Percentiles rank a stretch among this genome's conserved stretches.
phyloP scores from a whole-genome alignment of 1,140 invertebrate species.

The Choristoneura fumiferana region DNA sequence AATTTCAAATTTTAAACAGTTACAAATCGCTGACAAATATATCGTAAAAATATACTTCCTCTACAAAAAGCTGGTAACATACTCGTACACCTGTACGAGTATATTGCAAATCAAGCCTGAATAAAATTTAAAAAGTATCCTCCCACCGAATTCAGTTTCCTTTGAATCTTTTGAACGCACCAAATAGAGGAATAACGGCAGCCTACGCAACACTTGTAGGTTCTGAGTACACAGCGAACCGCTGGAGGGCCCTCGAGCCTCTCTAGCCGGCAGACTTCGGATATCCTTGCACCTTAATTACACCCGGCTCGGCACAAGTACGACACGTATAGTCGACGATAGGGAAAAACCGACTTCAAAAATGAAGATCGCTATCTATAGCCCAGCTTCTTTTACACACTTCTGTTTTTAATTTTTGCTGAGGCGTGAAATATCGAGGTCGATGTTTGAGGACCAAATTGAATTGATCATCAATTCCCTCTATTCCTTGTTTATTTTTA shows the following conservation, averaged over 20 bases:
- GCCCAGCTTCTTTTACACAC: neutral
- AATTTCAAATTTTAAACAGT: too few species aligned
- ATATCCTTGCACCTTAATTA: slow-evolving; percentile 78
- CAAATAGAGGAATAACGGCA: slow-evolving; percentile 52
- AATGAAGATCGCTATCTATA: slow-evolving; percentile 40
- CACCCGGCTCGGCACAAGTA: slow-evolving; percentile 62
- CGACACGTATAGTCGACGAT: slow-evolving; percentile 66
- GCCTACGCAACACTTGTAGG: slow-evolving; percentile 71
- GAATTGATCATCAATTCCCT: too few species aligned
- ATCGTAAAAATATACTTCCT: too few species aligned
- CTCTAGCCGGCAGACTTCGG: slow-evolving; percentile 66
- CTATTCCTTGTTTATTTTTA: too few species aligned
- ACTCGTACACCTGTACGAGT: too few species aligned
- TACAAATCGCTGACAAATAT: too few species aligned
- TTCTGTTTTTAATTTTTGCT: neutral
- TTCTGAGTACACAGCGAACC: slow-evolving; percentile 68
- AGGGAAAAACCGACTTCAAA: slow-evolving; percentile 54
- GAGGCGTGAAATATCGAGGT: neutral
- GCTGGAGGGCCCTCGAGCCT: slow-evolving; percentile 57
- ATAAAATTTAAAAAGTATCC: neutral
- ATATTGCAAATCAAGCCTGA: too few species aligned
- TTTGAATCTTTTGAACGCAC: slow-evolving; percentile 68
- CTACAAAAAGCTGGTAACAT: too few species aligned
- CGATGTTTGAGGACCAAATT: too few species aligned
- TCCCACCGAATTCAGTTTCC: slow-evolving; percentile 60